Conservation (phyloP, 1,140 invertebrate species). For the Drosophila persimilis region DNA sequence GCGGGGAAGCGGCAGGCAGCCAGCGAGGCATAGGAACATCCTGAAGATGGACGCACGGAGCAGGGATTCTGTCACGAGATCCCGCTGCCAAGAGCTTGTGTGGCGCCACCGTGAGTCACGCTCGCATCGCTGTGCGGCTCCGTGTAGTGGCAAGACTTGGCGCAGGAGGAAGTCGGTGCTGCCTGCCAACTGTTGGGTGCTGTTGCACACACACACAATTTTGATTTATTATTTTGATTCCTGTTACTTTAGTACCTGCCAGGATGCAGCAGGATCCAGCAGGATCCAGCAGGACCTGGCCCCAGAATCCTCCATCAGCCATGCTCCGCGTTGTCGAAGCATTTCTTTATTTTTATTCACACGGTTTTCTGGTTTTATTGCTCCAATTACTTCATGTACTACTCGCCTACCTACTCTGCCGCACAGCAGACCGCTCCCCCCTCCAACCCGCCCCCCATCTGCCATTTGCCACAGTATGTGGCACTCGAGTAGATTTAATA, state of each 20-base stretch:
- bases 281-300: constrained; percentile 2
- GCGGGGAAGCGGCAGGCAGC: neutral
- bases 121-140: constrained; percentile 14
- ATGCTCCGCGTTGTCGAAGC: constrained; percentile 12
- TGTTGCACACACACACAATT: constrained; percentile 47
- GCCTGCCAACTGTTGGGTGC: constrained; percentile 59
- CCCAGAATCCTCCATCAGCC: neutral
- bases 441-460: too few species aligned
- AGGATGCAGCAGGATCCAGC: constrained; percentile 46
- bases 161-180: constrained; percentile 18
- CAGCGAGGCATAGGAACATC: constrained; percentile 1
- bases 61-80: neutral
- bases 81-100: neutral
- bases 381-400: constrained; percentile 76
- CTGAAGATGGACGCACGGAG: constrained; percentile 2
- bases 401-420: constrained; percentile 9
- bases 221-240: constrained; percentile 79
- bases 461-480: constrained; percentile 10
- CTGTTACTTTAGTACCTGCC: constrained; percentile 71
- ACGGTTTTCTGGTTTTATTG: constrained; percentile 72
- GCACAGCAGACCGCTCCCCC: neutral
- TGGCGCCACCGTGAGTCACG: constrained; percentile 9
- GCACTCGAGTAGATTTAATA: constrained; percentile 64
- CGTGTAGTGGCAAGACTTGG: constrained; percentile 17
- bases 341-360: constrained; percentile 70